phyloP scores from a whole-genome alignment of 1,140 invertebrate species.

The Hormaphis cornu region DNA sequence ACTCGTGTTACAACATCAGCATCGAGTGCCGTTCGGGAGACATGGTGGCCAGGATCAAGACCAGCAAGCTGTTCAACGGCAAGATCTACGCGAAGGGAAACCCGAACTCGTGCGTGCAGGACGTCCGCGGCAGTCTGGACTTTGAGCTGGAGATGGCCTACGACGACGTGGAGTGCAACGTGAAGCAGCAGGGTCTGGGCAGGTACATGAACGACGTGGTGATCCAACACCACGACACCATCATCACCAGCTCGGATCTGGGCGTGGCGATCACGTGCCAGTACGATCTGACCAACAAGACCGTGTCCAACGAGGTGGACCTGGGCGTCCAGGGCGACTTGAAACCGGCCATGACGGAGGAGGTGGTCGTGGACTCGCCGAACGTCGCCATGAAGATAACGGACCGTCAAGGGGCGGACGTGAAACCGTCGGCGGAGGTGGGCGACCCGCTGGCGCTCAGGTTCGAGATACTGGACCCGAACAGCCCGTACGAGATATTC shows the following conservation, averaged over 20 bases:
- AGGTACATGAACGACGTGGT: conserved; percentile 81
- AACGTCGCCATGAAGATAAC: conserved; percentile 91
- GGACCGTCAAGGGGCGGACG: conserved; percentile 67
- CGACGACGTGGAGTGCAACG: conserved; percentile 82
- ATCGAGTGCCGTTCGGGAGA: conserved; percentile 84
- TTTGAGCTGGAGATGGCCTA: conserved; percentile 85
- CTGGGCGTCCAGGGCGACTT: conserved; percentile 79
- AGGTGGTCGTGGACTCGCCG: conserved; percentile 74
- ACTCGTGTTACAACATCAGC: conserved; percentile 88
- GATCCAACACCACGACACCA: conserved; percentile 89
- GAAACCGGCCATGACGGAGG: conserved; percentile 62
- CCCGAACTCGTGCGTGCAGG: conserved; percentile 81
- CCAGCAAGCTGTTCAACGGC: conserved; percentile 83
- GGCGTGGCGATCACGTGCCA: conserved; percentile 85
- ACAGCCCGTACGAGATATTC: conserved; percentile 90
- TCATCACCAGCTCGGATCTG: conserved; percentile 86
- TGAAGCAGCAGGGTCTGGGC: conserved; percentile 71
- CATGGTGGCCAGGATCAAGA: conserved; percentile 85
- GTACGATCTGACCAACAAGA: conserved; percentile 87
- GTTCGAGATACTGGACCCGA: conserved; percentile 83
- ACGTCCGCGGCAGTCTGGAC: conserved; percentile 71
- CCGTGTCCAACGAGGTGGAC: conserved; percentile 83
- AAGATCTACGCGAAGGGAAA: conserved; percentile 89
- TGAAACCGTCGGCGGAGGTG: conserved; percentile 72
- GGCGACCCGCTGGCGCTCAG: conserved; percentile 80